Conservation (phyloP, 2,797 vertebrate species). For the Phoebastria nigripes region DNA sequence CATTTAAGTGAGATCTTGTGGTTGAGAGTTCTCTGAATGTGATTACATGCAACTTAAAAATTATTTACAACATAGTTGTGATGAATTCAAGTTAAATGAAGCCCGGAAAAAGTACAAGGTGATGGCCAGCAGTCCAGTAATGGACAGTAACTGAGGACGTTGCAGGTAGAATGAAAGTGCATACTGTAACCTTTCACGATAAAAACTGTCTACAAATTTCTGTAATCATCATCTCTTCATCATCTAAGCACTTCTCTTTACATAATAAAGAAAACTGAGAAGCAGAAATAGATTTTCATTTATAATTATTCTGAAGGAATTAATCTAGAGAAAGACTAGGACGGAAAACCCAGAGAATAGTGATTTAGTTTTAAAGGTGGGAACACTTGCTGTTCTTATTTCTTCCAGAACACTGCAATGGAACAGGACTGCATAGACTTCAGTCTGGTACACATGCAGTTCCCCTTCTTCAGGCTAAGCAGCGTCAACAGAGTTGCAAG, state of each 20-base stretch:
- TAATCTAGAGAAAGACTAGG: not conserved
- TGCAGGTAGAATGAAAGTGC: not conserved
- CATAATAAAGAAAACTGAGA: not conserved
- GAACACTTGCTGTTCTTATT: not conserved
- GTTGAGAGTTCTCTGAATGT: not conserved
- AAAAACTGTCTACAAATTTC: not conserved
- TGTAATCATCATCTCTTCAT: not conserved
- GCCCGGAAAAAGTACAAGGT: not conserved
- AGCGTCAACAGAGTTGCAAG: not conserved
- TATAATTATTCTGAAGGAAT: not conserved
- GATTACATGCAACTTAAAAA: not conserved
- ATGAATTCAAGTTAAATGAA: not conserved
- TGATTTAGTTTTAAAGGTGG: not conserved
- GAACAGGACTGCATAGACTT: not conserved
- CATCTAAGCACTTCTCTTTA: not conserved
- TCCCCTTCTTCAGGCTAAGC: not conserved
- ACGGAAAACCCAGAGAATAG: not conserved
- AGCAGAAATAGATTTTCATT: not conserved
- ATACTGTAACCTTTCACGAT: not conserved
- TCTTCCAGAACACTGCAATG: not conserved
- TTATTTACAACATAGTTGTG: not conserved
- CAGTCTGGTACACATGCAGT: not conserved
- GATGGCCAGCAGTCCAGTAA: not conserved
- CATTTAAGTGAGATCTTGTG: not conserved
- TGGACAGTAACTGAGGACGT: not conserved